Evolutionary conservation across 2,888 invertebrate genomes (phyloP).

Genomic region (Patella depressa): DNA sequence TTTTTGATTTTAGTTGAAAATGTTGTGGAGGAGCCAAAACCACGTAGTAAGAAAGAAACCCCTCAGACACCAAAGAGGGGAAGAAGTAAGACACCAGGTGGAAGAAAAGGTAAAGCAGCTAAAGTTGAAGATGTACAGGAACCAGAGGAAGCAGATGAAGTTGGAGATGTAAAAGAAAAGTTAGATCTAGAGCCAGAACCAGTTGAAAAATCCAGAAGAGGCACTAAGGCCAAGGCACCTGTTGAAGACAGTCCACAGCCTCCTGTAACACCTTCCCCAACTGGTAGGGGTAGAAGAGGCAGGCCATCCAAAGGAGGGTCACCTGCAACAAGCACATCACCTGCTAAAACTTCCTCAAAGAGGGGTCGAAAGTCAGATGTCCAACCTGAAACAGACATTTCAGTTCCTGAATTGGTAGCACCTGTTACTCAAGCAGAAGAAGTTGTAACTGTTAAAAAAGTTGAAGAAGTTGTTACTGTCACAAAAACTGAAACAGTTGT

Average conservation of each 20-base stretch:
- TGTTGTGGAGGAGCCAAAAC: not conserved
- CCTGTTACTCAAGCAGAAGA: constrained; percentile 17
- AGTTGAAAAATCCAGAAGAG: not conserved
- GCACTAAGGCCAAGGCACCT: constrained; percentile 11
- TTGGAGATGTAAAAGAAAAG: constrained; percentile 17
- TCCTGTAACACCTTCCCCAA: not conserved
- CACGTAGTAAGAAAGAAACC: not conserved
- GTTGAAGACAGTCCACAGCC: not conserved
- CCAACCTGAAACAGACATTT: too few species aligned
- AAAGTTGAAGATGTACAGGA: constrained; percentile 13
- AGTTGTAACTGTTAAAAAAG: not conserved
- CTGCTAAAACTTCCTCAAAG: constrained; percentile 8
- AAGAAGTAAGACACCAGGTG: constrained; percentile 1
- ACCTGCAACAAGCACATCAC: not conserved
- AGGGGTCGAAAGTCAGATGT: not conserved
- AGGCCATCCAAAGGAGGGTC: not conserved
- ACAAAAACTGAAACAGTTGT: too few species aligned
- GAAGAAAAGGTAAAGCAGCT: constrained; percentile 12
- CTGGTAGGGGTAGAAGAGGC: not conserved
- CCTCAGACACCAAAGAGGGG: not conserved
- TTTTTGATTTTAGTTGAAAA: not conserved
- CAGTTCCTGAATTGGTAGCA: not conserved
- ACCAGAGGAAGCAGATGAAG: constrained; percentile 14
- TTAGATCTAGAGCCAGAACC: constrained; percentile 9
- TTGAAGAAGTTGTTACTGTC: too few species aligned